Percentiles rank a stretch among this genome's conserved stretches.
phyloP scores from a whole-genome alignment of 2,888 invertebrate genomes.

The Agrochola litura region DNA sequence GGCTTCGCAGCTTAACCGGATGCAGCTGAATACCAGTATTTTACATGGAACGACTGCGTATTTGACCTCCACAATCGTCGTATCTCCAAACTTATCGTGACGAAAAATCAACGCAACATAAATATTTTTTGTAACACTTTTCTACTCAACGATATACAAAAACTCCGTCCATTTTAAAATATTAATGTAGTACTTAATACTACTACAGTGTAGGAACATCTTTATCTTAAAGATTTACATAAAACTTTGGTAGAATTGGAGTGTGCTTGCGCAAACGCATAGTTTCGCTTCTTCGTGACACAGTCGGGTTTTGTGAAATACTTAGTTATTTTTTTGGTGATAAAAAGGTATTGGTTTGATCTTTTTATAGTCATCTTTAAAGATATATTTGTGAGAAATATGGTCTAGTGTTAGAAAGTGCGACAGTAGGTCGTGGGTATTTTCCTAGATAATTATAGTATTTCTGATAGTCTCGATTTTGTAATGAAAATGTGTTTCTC shows the following conservation, averaged over 20 bases:
- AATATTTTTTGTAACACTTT: slow-evolving; percentile 16
- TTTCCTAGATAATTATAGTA: too few species aligned
- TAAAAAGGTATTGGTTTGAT: not conserved
- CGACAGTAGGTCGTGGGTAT: too few species aligned
- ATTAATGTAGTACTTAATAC: slow-evolving; percentile 43
- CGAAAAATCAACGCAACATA: not conserved
- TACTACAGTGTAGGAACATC: slow-evolving; percentile 21
- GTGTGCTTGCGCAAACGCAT: slow-evolving; percentile 39
- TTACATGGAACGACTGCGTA: too few species aligned
- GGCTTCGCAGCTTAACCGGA: too few species aligned
- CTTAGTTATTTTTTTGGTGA: not conserved
- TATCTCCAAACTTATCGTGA: not conserved
- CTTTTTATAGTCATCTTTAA: not conserved
- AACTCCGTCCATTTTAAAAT: slow-evolving; percentile 40
- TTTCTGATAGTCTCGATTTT: too few species aligned
- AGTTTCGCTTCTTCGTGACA: not conserved
- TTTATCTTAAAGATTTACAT: slow-evolving; percentile 48
- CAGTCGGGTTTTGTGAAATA: slow-evolving; percentile 17
- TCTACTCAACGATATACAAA: slow-evolving; percentile 2
- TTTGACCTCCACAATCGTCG: too few species aligned
- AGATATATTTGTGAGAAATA: too few species aligned
- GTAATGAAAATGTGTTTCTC: too few species aligned
- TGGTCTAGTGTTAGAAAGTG: too few species aligned
- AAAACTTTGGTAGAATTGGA: slow-evolving; percentile 40
- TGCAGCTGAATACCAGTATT: too few species aligned